Evolutionary conservation across 2,888 invertebrate species (phyloP), one percentile per base, ranked within the genome.

Genomic region (Crepidodera aurea): DNA sequence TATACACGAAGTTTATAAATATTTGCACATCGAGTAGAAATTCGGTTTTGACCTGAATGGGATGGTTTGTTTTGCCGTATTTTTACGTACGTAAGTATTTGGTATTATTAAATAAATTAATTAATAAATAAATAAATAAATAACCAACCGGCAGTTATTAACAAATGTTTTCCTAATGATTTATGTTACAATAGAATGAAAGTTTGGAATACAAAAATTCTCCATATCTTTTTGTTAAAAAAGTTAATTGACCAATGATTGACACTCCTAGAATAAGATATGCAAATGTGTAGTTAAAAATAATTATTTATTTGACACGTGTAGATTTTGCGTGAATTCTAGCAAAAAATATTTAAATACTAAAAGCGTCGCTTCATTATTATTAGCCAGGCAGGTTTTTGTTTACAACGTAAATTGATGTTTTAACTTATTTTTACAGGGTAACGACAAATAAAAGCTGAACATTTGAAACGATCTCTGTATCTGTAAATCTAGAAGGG

Each of bases 151-250:
- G 6, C 16, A 15, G 39, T 12, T 15, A 39, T 12, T 15, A n/a
- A n/a, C n/a, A 39, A 12, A 39, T 8, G 10, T 6, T 15, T 15
- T 12, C 16, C 10, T 15, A 39, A 39, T 39, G 39, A 39, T 39
- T 39, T 39, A 39, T 39, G 7, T 39, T 12, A n/a, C n/a, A 39
- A 12, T 5, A 6, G n/a, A 22, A 22, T 22, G 6, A 22, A n/a
- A n/a, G n/a, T n/a, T 7, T 39, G n/a, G 13, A 15, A 39, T 15
- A 39, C 10, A 39, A 39, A 39, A 15, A 8, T 12, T 39, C n/a
- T 7, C 39, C 39, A 39, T 39, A 16, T 39, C n/a, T 39, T 16
- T 39, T 39, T 15, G 16, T 39, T n/a, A 39, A 39, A 39, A 39
- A 15, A 8, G 16, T 39, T 39, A 39, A 39, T 2, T 39, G 39